A percentile compares a stretch with the other conserved stretches of the same genome.
phyloP scores from a whole-genome alignment of 2,797 vertebrate genomes.

The Hypotaenidia okinawae region DNA sequence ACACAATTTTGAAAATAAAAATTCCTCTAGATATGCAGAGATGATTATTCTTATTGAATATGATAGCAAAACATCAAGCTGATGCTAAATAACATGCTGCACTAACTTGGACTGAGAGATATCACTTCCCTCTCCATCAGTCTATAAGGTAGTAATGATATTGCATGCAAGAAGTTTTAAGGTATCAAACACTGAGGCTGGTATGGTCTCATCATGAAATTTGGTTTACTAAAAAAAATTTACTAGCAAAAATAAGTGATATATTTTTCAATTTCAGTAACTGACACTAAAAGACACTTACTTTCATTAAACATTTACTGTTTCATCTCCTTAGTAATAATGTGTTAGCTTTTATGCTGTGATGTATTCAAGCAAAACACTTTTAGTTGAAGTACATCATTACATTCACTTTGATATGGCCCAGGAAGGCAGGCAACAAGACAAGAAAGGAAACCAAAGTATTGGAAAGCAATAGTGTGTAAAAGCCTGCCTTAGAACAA shows the following conservation, averaged over 20 bases:
- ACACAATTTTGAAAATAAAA: background rate
- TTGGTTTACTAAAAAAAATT: background rate
- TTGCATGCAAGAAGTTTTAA: background rate
- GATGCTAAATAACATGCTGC: background rate
- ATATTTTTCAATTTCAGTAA: background rate
- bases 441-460: background rate
- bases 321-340: background rate
- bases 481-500: background rate
- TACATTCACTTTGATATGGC: background rate
- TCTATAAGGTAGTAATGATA: background rate
- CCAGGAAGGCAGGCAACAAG: background rate
- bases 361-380: background rate
- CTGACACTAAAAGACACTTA: background rate
- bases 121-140: background rate
- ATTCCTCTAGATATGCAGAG: background rate
- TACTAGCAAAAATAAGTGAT: background rate
- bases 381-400: background rate
- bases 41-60: background rate
- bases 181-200: background rate
- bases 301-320: background rate
- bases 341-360: background rate
- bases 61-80: background rate
- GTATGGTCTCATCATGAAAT: background rate
- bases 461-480: background rate
- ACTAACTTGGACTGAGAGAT: background rate